Evolutionary conservation across 2,888 invertebrate genomes (phyloP), one percentile per base, ranked within the genome.

Genomic region (Dryadula phaetusa): DNA sequence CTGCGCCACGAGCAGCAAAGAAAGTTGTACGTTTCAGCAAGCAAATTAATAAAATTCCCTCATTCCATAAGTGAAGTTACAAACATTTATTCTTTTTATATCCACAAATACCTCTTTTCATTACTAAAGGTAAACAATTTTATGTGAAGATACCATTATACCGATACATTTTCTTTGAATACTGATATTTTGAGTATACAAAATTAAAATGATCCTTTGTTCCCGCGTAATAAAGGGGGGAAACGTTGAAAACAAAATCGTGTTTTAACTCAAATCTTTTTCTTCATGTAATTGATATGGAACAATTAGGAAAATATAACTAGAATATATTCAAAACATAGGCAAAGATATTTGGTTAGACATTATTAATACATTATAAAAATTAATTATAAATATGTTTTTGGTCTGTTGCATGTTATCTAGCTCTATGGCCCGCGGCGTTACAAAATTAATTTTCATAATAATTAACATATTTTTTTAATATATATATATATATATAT

Each of bases 141-240:
- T 46, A 60, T 60, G 44, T 60, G 60, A 60, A 42, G 28, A 46
- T 25, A 32, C 44, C 60, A 44, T 60, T 16, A 44, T 25, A 44
- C 44, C 44, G 60, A 44, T 60, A 60, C 44, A 42, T 44, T 60
- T 44, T 32, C 44, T 44, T 44, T 40, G 56, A 56, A 56, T 18
- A 25, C 44, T 32, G 44, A 44, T 60, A 18, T 60, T 54, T 60
- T 60, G 58, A 28, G 44, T 44, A 60, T 60, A 60, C 58, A 28
- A 25, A 60, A 60, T 60, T 60, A 60, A 58, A 60, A 44, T 60
- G 22, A 44, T 18, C 42, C 44, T 25, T 60, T 60, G 58, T 60
- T 60, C 18, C 58, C 40, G 25, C 22, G 44, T 44, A 37, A 56
- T 56, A 44, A 60, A 58, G 42, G 42, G n/a, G 42, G 16, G 10